These are phyloP conservation scores for Metopia argyrocephala DNA, from an alignment of 2,888 invertebrate genomes.

Conservation along the genomic window DNA sequence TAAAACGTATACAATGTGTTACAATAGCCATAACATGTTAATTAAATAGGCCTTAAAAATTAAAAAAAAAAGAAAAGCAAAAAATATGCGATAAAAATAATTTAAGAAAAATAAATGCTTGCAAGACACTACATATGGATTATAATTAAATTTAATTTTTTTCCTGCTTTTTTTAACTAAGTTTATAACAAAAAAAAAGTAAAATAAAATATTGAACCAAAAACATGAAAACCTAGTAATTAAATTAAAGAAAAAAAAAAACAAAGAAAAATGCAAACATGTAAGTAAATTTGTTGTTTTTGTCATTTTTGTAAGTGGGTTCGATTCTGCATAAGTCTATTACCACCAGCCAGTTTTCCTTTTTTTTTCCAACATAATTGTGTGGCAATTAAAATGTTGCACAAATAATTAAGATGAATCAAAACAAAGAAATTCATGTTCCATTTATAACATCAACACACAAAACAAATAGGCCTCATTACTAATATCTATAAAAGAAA, in stretches of 20 bases:
- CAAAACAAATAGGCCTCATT: constrained; percentile 22
- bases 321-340: neutral
- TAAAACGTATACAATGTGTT: no score
- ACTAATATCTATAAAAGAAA: constrained; percentile 33
- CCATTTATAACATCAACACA: constrained; percentile 40
- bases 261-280: neutral
- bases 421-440: constrained; percentile 47
- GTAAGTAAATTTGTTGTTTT: neutral
- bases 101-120: no score
- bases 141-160: no score
- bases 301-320: neutral
- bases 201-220: constrained; percentile 35
- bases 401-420: constrained; percentile 41
- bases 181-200: neutral
- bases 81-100: no score
- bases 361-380: constrained; percentile 19
- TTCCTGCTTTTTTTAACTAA: neutral
- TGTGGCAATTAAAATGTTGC: constrained; percentile 41
- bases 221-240: constrained; percentile 56
- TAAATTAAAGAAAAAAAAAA: constrained; percentile 12
- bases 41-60: no score
- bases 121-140: no score
- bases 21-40: no score
- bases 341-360: neutral
- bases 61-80: no score